Evolutionary conservation across 2,888 invertebrate species (phyloP), one percentile per base, ranked within the genome.

Genomic region (Pogonocherus hispidulus): DNA sequence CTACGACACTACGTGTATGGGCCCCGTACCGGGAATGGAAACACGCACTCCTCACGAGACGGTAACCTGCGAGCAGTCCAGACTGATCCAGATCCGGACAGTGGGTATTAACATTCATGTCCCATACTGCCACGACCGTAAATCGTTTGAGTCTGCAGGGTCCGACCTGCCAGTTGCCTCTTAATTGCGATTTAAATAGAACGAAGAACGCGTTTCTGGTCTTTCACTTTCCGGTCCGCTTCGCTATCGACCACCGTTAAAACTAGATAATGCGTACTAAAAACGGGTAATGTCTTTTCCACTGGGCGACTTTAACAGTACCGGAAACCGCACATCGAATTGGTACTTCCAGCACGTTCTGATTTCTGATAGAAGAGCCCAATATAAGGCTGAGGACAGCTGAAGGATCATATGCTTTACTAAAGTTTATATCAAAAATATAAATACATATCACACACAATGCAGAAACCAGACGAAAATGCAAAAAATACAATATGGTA

Each of bases 121-220:
- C 73, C 69, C 70, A 73, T 72, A 73, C 66, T 69, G 73, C 69
- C 69, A 71, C 71, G 73, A 75, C 68, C 74, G 75, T 74, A 76
- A 76, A 76, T 76, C 76, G 74, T 71, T 70, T 63, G 69, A 67
- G 67, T 72, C 71, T 74, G 68, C 72, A 72, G 59, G 65, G 69
- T 67, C 69, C 64, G 69, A 67, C 67, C 65, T 68, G 66, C 64
- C 71, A 69, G 69, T 72, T 67, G 69, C 63, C 60, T 73, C 74
- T 76, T 75, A 76, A 75, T 75, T 76, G 70, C 74, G 65, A 73
- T 76, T 75, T 73, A 74, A 76, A 73, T 73, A 69, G 73, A 66
- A 59, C 66, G 51, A 49, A 66, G 57, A 71, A 70, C 70, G 66
- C 54, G 56, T 56, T 62, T 35, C 56, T 68, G 65, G 52, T 68